Evolutionary conservation across 2,113 vertebrate species (phyloP).

Genomic region (Thalassoma bifasciatum): DNA sequence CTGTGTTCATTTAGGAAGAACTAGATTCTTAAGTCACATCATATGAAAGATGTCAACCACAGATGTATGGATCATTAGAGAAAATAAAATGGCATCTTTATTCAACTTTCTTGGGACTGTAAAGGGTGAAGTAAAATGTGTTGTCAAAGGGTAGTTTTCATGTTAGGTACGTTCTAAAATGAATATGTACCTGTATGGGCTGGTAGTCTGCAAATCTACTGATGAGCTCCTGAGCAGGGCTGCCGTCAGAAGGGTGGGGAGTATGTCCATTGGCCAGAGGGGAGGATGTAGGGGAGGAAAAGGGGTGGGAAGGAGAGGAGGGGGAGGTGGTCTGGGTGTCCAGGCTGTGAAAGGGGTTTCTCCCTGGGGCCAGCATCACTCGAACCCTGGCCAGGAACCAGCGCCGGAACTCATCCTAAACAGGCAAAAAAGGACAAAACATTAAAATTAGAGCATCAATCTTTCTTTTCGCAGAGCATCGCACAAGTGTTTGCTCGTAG

Average conservation of each 20-base stretch:
- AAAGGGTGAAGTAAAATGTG: no score
- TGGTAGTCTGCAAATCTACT: slow-evolving; percentile 83
- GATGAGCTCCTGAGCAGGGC: slow-evolving; percentile 80
- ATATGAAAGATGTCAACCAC: no score
- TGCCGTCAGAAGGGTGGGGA: slow-evolving; percentile 76
- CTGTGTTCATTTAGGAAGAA: neutral
- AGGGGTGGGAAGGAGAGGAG: slow-evolving; percentile 79
- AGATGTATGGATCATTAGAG: no score
- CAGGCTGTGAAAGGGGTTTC: slow-evolving; percentile 84
- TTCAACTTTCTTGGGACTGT: no score
- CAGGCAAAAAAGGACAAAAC: slow-evolving; percentile 13
- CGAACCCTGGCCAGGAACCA: slow-evolving; percentile 97
- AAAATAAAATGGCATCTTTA: no score
- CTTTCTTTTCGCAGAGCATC: no score
- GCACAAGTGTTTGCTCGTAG: no score
- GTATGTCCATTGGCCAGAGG: slow-evolving; percentile 83
- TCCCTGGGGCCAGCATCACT: slow-evolving; percentile 87
- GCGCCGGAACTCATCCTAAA: slow-evolving; percentile 93
- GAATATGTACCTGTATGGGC: slow-evolving; percentile 69
- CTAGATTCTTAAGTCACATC: no score
- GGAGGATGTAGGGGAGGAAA: slow-evolving; percentile 73
- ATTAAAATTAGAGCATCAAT: neutral
- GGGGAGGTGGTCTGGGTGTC: slow-evolving; percentile 84
- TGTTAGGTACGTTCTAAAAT: neutral
- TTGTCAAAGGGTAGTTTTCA: no score